Conservation (phyloP, 2,113 vertebrate species). For the Charina bottae region DNA sequence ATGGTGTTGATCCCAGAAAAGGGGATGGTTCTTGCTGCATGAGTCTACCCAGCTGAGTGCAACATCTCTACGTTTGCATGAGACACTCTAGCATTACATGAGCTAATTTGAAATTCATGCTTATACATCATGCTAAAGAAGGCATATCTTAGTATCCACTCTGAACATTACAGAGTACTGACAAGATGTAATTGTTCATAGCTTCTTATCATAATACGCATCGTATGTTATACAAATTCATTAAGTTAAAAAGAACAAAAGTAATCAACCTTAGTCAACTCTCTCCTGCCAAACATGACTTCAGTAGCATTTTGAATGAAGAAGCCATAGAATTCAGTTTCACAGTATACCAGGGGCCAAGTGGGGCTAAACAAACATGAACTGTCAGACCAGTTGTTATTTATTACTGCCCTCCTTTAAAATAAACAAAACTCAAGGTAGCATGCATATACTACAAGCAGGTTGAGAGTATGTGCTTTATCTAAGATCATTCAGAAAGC, state of each 20-base stretch:
- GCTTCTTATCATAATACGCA: not conserved
- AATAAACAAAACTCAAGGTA: not conserved
- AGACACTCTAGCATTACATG: not conserved
- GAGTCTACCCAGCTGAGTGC: not conserved
- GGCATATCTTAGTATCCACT: not conserved
- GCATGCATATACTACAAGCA: not conserved
- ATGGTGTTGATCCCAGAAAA: not conserved
- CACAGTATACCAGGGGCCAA: not conserved
- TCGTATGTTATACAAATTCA: not conserved
- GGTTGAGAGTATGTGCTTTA: not conserved
- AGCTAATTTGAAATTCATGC: too few relatives aligned
- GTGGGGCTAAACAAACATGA: not conserved
- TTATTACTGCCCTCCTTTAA: not conserved
- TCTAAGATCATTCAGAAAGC: not conserved
- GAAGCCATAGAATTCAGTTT: not conserved
- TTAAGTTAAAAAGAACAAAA: not conserved
- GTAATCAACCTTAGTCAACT: not conserved
- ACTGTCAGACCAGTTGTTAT: not conserved
- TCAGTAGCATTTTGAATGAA: not conserved
- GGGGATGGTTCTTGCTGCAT: not conserved
- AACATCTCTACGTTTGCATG: not conserved
- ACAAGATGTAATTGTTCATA: not conserved
- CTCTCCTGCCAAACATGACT: not conserved
- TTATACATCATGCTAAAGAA: not conserved
- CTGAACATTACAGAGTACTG: not conserved